A percentile compares a stretch with the other conserved stretches of the same genome.
These are phyloP conservation scores for Cremastinae sp. DNA, from an alignment of 2,888 invertebrate genomes.

Conservation along the genomic window DNA sequence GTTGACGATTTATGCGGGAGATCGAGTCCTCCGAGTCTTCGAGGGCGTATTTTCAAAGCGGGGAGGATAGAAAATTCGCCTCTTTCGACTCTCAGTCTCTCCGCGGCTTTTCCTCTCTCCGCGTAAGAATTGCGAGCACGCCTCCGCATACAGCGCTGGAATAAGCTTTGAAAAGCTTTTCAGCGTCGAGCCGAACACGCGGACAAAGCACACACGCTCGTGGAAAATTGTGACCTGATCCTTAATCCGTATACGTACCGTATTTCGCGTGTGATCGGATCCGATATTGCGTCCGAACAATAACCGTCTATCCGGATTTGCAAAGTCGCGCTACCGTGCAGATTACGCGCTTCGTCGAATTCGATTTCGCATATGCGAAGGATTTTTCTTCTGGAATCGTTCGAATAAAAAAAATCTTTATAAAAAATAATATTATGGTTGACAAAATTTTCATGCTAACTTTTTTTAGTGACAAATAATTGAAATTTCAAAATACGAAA, in stretches of 20 bases:
- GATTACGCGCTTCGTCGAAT: constrained; percentile 54
- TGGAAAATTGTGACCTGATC: neutral
- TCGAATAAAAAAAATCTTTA: too few relatives aligned
- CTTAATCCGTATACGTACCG: neutral
- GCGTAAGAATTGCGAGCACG: neutral
- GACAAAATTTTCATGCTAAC: too few relatives aligned
- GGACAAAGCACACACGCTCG: constrained; percentile 16
- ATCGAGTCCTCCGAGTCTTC: too few relatives aligned
- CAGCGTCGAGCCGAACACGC: constrained; percentile 51
- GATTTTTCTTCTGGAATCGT: too few relatives aligned
- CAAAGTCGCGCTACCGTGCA: constrained; percentile 54
- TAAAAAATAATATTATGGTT: too few relatives aligned
- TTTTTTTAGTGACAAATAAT: too few relatives aligned
- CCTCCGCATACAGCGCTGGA: constrained; percentile 7
- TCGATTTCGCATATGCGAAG: constrained; percentile 38
- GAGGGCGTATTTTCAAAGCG: neutral
- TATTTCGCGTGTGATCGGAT: constrained; percentile 5
- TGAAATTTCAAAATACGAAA: too few relatives aligned
- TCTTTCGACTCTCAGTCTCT: constrained; percentile 13
- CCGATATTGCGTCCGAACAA: constrained; percentile 54
- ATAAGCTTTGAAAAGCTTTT: constrained; percentile 59
- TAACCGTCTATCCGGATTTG: constrained; percentile 59
- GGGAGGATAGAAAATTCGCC: neutral
- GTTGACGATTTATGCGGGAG: too few relatives aligned
- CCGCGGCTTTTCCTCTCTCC: neutral